Conservation (phyloP, 92 coral and sea anemone species). For the Bergia puertoricense region DNA sequence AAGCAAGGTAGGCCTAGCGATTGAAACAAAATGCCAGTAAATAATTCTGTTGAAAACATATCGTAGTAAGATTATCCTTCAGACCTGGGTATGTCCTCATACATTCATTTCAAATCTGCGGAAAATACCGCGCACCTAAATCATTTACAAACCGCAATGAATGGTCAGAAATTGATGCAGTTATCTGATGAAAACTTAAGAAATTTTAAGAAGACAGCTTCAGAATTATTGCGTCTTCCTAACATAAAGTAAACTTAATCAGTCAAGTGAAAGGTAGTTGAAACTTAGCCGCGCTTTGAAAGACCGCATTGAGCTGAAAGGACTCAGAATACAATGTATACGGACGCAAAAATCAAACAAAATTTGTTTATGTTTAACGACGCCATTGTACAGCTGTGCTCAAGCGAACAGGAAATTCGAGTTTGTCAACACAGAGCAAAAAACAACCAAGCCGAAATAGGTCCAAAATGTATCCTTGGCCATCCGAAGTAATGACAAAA, state of each 20-base stretch:
- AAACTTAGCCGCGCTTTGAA: not conserved
- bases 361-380: slow-evolving; percentile 1
- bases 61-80: not conserved
- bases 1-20: not conserved
- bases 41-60: not conserved
- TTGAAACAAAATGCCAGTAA: not conserved
- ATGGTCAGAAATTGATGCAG: not conserved
- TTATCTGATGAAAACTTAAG: slow-evolving; percentile 28
- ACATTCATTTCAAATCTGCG: not conserved
- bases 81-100: not conserved
- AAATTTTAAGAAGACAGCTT: slow-evolving; percentile 24
- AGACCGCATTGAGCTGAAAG: not conserved
- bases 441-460: slow-evolving; percentile 3
- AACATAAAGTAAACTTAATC: not conserved
- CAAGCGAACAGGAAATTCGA: slow-evolving; percentile 7
- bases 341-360: slow-evolving; percentile 1
- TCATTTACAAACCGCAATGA: slow-evolving; percentile 4
- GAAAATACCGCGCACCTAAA: not conserved
- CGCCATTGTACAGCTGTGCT: slow-evolving; percentile 38
- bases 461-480: not conserved
- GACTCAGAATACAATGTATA: not conserved
- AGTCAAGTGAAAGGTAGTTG: not conserved
- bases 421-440: slow-evolving; percentile 13
- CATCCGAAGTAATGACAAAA: not conserved
- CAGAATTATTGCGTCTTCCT: not conserved